These are phyloP conservation scores for Panthera leo DNA, from an alignment of 2,113 vertebrate genomes.

Conservation along the genomic window DNA sequence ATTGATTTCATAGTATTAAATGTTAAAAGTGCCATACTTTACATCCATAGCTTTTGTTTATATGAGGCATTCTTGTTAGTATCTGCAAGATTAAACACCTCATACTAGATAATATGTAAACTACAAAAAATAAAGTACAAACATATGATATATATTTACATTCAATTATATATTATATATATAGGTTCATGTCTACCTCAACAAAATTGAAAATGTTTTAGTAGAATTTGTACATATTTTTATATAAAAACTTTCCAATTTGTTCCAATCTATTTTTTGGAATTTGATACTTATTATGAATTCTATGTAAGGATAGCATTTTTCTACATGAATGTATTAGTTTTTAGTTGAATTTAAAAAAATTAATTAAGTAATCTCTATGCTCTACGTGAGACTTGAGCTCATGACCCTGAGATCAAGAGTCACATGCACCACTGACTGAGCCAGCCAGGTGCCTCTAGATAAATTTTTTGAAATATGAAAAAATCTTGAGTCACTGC, in stretches of 20 bases:
- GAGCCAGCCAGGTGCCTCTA: background rate
- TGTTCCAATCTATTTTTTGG: background rate
- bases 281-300: background rate
- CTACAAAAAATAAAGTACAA: background rate
- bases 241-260: background rate
- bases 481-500: background rate
- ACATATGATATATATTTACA: background rate
- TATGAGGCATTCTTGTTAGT: background rate
- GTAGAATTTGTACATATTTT: background rate
- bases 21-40: background rate
- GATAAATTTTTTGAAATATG: background rate
- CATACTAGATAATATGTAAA: background rate
- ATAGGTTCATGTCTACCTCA: background rate
- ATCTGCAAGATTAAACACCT: background rate
- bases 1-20: background rate
- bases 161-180: background rate
- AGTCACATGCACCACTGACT: background rate
- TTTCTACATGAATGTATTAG: background rate
- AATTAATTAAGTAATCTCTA: background rate
- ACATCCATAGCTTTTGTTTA: background rate
- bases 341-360: background rate
- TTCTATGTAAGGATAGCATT: background rate
- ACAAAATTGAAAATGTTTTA: background rate
- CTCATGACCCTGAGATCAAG: background rate
- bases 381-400: background rate